Base-by-base conservation (phyloP, 2,797 vertebrate genomes). In the Eulemur coronatus region DNA sequence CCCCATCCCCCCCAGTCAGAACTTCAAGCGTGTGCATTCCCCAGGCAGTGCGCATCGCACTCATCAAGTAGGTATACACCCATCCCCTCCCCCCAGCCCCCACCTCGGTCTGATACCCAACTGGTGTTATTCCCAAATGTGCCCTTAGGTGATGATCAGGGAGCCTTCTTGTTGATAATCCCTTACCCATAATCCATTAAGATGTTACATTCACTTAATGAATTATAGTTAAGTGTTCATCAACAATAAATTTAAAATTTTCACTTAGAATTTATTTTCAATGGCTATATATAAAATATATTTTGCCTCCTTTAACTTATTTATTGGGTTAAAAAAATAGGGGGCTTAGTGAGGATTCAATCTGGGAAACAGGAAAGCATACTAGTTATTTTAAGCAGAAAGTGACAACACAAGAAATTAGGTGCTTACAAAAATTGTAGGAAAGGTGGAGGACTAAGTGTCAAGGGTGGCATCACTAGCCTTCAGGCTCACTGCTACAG, bases 181-280 rank as follows among this genome's bases (percentile, higher is more conserved):
- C 33, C 4, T 87, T 65, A 69, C 24, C 4, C 22, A 78, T 78
- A 89, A 89, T 80, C 76, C 3, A 50, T 57, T 76, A 94, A 96
- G 6, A 70, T 43, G 5, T 89, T 72, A 50, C 22, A 92, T 73
- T 95, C 28, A 61, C 1, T 85, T 91, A 17, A 38, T 65, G 30
- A 65, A 17, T 18, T n/a, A 65, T 67, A 18, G 18, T 67, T 38
- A 69, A 69, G n/a, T 20, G 65, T 69, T 69, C 65, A 69, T 69
- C 65, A 69, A 35, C 15, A 35, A 69, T 9, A 69, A 38, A 22
- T 38, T 69, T 4, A 69, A 69, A 69, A 35, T 22, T 38, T 69
- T 69, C 4, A 38, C 15, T 91, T 88, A 92, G 90, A 93, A 14
- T 86, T 43, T 91, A 5, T 89, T 91, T 90, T 72, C 28, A 76